Percentiles rank a stretch among this genome's conserved stretches.
These are phyloP conservation scores for Lasiurus cinereus DNA, from an alignment of 2,113 vertebrate genomes.

Conservation along the genomic window DNA sequence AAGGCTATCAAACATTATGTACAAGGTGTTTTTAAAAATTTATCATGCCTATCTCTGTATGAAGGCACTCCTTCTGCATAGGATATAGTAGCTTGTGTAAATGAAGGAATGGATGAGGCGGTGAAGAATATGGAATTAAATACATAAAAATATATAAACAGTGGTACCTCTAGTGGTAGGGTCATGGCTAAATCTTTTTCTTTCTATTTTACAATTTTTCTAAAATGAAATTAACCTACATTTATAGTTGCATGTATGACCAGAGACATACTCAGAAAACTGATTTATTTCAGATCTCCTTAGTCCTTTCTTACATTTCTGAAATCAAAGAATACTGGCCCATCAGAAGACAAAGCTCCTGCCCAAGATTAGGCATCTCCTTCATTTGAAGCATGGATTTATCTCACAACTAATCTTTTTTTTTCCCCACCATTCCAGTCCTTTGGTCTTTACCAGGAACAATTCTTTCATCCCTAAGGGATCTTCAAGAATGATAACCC, in stretches of 20 bases:
- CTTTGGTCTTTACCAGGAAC: not conserved
- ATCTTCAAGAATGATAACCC: not conserved
- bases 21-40: not conserved
- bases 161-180: not conserved
- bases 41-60: not conserved
- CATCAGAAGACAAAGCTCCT: not conserved
- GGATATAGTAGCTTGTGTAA: not conserved
- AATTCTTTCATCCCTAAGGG: not conserved
- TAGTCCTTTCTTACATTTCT: slow-evolving; percentile 1
- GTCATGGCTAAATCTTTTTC: not conserved
- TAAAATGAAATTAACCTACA: slow-evolving; percentile 27
- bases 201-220: slow-evolving; percentile 39
- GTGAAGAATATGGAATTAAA: slow-evolving; percentile 6
- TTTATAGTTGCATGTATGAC: slow-evolving; percentile 34
- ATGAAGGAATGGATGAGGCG: not conserved
- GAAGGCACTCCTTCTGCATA: not conserved
- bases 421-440: not conserved
- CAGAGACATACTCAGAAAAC: not conserved
- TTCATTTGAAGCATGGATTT: slow-evolving; percentile 8
- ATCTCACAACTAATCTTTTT: not conserved
- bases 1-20: not conserved
- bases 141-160: slow-evolving; percentile 6
- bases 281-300: not conserved
- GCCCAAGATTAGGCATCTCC: not conserved
- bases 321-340: slow-evolving; percentile 13